Evolutionary conservation across 2,113 vertebrate species (phyloP).

Genomic region (Electrona antarctica): DNA sequence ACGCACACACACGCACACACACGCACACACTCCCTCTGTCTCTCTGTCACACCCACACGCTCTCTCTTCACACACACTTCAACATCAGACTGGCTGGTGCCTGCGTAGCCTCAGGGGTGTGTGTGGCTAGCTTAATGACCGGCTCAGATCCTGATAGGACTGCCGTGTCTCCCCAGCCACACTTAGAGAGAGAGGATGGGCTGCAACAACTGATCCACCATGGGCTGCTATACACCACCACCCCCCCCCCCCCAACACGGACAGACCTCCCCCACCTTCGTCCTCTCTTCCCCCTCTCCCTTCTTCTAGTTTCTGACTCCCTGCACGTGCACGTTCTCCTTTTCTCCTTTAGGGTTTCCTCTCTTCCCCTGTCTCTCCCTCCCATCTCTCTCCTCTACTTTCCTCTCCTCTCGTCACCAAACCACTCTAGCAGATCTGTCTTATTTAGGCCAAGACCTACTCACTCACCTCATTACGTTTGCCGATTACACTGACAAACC

Average conservation of each 20-base stretch:
- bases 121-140: slow-evolving; percentile 64
- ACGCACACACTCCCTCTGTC: not conserved
- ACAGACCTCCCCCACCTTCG: not conserved
- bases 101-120: slow-evolving; percentile 71
- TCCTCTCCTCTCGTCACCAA: slow-evolving; percentile 1
- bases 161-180: slow-evolving; percentile 43
- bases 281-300: no score
- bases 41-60: slow-evolving; percentile 44
- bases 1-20: not conserved
- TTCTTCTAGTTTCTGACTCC: no score
- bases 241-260: not conserved
- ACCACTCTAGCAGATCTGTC: slow-evolving; percentile 30
- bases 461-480: slow-evolving; percentile 53
- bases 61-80: slow-evolving; percentile 22
- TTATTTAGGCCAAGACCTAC: slow-evolving; percentile 25
- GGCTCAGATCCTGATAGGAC: slow-evolving; percentile 57
- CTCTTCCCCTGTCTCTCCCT: no score
- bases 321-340: no score
- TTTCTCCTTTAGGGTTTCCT: no score
- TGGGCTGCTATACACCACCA: not conserved
- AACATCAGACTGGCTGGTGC: slow-evolving; percentile 77
- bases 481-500: slow-evolving; percentile 35
- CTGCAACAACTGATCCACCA: slow-evolving; percentile 35
- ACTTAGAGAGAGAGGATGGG: slow-evolving; percentile 33
- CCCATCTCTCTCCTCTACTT: not conserved